Base-by-base conservation (phyloP, 2,797 vertebrate genomes). In the Macropus fuliginosus region DNA sequence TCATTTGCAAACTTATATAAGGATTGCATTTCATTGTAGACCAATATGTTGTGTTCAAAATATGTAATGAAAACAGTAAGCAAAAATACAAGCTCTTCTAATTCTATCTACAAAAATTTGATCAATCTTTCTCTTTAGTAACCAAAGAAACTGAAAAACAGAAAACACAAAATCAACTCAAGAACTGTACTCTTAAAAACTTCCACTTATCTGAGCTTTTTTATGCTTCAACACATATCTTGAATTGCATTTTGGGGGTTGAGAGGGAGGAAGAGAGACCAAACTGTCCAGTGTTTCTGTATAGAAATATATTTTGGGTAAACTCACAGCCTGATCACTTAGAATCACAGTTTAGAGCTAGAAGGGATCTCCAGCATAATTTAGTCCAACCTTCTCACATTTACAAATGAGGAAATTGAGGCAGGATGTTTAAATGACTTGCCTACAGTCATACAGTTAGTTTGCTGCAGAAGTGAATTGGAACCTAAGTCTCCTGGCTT, bases 61-160 rank as follows among this genome's bases (percentile, higher is more conserved):
- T 27, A 92, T 2, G 55, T 3, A 50, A 21, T 91, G 91, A 2
- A 95, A 95, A 94, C 57, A 95, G 94, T 90, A 56, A 87, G 21
- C 55, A 96, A 94, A 52, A 94, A 52, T 21, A 74, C 5, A 55
- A 95, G 46, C 8, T 13, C 52, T 96, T 93, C n/a, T 92, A 21
- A 92, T 66, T 24, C 94, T n/a, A 81, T 56, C 55, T 94, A 29
- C 10, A 54, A 18, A 56, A 55, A 13, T 57, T 94, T 90, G 54
- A 57, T 56, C 27, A 90, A 40, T 56, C 16, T 96, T 94, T 56
- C 92, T 10, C 74, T 95, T 34, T 81, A 91, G 62, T 46, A 94
- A 91, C 91, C 93, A 94, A 96, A 90, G 46, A 74, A 92, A 95
- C n/a, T 62, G 92, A 93, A 54, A 21, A 74, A 74, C n/a, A 40